phyloP scores from a whole-genome alignment of 2,113 vertebrate species.

The Nothobranchius kuhntae region DNA sequence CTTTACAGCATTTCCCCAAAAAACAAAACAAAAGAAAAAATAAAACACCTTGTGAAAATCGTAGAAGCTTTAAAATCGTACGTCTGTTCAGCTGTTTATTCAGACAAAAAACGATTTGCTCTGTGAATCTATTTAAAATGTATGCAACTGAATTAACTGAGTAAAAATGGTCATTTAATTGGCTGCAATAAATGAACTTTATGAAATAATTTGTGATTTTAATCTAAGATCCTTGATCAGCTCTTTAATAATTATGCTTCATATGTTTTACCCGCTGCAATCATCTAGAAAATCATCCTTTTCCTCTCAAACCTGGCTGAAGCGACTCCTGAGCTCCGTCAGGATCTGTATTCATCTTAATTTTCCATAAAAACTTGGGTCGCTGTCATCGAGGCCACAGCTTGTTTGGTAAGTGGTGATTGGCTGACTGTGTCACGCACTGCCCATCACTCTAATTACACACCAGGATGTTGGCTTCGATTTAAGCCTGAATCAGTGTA shows the following conservation, averaged over 20 bases:
- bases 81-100: no score
- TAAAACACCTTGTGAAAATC: no score
- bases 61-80: no score
- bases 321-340: neutral
- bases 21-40: no score
- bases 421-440: constrained; percentile 6
- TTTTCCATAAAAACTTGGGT: neutral
- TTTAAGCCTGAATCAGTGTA: constrained; percentile 38
- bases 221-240: neutral
- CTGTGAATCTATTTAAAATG: no score
- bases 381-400: neutral
- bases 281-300: neutral
- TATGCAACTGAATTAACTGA: no score
- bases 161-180: no score
- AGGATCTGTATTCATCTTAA: neutral
- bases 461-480: constrained; percentile 36
- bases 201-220: neutral
- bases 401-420: constrained; percentile 8
- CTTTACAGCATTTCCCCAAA: no score
- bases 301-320: neutral
- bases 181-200: no score
- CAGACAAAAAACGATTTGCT: no score
- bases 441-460: constrained; percentile 48
- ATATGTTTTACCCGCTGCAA: neutral
- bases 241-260: neutral